Percentiles rank a stretch among this genome's conserved stretches.
phyloP scores from a whole-genome alignment of 2,113 vertebrate species.

The Mungos mungo region DNA sequence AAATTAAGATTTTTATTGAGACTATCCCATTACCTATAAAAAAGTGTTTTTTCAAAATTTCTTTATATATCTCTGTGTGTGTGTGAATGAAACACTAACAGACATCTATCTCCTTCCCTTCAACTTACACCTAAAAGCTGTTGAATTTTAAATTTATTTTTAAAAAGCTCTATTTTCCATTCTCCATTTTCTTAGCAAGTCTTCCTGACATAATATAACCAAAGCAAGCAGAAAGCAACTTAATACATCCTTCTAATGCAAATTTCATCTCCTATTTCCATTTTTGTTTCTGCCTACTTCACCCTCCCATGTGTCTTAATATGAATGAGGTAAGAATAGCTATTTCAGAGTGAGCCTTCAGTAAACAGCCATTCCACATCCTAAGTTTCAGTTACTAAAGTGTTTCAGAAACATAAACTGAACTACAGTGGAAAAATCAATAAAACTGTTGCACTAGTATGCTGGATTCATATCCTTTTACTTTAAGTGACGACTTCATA shows the following conservation, averaged over 20 bases:
- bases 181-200: not conserved
- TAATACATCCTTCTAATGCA: not conserved
- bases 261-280: not conserved
- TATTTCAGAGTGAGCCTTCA: not conserved
- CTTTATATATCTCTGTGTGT: not conserved
- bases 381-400: not conserved
- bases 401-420: not conserved
- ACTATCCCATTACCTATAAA: not conserved
- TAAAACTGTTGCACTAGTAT: not conserved
- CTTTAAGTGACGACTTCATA: not conserved
- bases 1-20: not conserved
- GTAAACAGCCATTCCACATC: not conserved
- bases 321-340: not conserved
- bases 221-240: not conserved
- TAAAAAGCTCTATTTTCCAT: not conserved
- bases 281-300: not conserved
- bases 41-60: not conserved
- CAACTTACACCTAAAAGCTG: not conserved
- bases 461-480: not conserved
- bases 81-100: not conserved
- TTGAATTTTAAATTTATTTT: slow-evolving; percentile 12
- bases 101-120: not conserved
- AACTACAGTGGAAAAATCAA: not conserved
- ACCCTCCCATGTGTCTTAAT: not conserved
- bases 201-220: not conserved